These are phyloP conservation scores for Bombus balteatus DNA, from an alignment of 1,140 invertebrate genomes.

Conservation along the genomic window DNA sequence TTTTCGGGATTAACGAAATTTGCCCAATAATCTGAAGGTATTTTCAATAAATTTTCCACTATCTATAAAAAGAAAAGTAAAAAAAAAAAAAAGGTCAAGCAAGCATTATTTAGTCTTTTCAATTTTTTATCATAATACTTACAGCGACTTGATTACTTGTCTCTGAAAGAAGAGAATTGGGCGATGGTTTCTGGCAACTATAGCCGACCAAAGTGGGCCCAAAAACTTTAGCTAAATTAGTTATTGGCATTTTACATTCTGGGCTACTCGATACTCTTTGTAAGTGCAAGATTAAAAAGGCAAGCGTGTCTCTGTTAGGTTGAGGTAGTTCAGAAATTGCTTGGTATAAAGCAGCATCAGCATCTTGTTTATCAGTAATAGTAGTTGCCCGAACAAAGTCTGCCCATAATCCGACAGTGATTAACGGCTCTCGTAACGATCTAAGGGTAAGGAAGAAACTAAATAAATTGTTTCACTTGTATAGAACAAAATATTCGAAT, in stretches of 20 bases:
- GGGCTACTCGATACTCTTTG: constrained; percentile 89
- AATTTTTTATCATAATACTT: constrained; percentile 52
- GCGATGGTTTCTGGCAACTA: constrained; percentile 86
- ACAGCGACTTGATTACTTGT: constrained; percentile 86
- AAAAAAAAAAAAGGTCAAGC: neutral
- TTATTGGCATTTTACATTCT: constrained; percentile 90
- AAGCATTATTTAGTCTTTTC: neutral
- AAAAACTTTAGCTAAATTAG: constrained; percentile 91
- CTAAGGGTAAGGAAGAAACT: constrained; percentile 24
- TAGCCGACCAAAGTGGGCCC: constrained; percentile 93
- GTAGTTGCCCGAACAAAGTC: constrained; percentile 90
- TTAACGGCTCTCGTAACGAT: constrained; percentile 91
- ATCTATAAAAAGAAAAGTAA: constrained; percentile 79
- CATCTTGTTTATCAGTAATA: constrained; percentile 83
- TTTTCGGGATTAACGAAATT: constrained; percentile 83
- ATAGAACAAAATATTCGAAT: neutral
- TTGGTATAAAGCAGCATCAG: constrained; percentile 85
- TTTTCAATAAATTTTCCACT: constrained; percentile 86
- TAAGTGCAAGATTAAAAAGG: constrained; percentile 92
- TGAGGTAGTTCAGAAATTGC: constrained; percentile 90
- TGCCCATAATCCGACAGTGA: constrained; percentile 88
- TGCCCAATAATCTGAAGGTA: constrained; percentile 87
- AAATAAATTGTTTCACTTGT: neutral
- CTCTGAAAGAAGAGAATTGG: constrained; percentile 85
- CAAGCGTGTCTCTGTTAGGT: constrained; percentile 94